Percentiles rank a stretch among this genome's conserved stretches.
These are phyloP conservation scores for Phymorhynchus buccinoides DNA, from an alignment of 1,140 invertebrate species.

Conservation along the genomic window DNA sequence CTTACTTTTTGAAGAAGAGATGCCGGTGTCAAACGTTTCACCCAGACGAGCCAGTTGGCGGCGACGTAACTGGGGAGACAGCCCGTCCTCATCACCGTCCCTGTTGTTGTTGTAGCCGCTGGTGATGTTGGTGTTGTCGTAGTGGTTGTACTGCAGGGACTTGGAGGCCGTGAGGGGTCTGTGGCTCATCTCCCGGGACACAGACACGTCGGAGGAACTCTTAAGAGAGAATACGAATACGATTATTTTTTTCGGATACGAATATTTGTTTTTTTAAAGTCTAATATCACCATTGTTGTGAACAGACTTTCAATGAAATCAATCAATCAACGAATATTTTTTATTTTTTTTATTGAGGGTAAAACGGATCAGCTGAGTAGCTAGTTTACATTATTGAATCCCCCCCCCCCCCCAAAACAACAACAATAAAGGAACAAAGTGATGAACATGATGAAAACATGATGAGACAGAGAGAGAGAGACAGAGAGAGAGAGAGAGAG, in stretches of 20 bases:
- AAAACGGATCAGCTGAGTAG: too few species aligned
- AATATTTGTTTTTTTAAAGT: too few species aligned
- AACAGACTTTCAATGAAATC: too few species aligned
- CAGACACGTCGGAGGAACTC: slow-evolving; percentile 39
- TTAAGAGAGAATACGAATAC: not conserved
- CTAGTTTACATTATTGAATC: too few species aligned
- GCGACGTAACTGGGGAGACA: slow-evolving; percentile 6
- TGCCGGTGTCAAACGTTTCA: slow-evolving; percentile 21
- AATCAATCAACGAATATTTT: too few species aligned
- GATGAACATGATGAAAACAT: not conserved
- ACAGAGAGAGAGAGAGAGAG: not conserved
- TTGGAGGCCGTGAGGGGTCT: slow-evolving; percentile 27
- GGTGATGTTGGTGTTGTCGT: not conserved
- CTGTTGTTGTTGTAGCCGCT: slow-evolving; percentile 7
- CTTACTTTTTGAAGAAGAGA: not conserved
- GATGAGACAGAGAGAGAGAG: not conserved
- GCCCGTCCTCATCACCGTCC: not conserved
- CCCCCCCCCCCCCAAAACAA: too few species aligned
- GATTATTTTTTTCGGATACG: too few species aligned
- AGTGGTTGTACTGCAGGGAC: not conserved
- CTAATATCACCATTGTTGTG: too few species aligned
- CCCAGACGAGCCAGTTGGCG: slow-evolving; percentile 19
- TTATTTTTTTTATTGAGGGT: too few species aligned
- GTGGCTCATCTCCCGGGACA: not conserved
- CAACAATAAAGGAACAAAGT: too few species aligned